These are phyloP conservation scores for Salarias fasciatus DNA, from an alignment of 2,797 vertebrate genomes.

Conservation along the genomic window DNA sequence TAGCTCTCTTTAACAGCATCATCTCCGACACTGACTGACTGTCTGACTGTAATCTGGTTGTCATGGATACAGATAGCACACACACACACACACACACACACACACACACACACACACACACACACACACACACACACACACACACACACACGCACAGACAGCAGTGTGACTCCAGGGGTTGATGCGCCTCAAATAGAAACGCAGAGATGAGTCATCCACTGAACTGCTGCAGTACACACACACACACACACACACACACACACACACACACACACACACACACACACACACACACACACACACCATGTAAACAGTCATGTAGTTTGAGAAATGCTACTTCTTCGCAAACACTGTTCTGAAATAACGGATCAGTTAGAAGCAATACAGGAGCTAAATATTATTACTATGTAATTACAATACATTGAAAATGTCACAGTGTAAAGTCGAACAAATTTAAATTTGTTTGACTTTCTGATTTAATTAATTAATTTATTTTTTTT, in stretches of 20 bases:
- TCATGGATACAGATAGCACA: constrained; percentile 67
- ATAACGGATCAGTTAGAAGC: too few species aligned
- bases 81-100: constrained; percentile 16
- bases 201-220: constrained; percentile 80
- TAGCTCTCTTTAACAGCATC: not conserved
- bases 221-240: constrained; percentile 70
- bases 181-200: constrained; percentile 82
- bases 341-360: too few species aligned
- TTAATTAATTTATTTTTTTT: too few species aligned
- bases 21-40: constrained; percentile 17
- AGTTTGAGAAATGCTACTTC: too few species aligned
- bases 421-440: too few species aligned
- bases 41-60: constrained; percentile 58
- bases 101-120: constrained; percentile 20
- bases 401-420: too few species aligned
- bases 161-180: constrained; percentile 75
- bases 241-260: constrained; percentile 32
- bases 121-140: constrained; percentile 45
- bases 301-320: too few species aligned
- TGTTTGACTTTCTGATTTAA: too few species aligned
- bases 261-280: constrained; percentile 29
- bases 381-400: too few species aligned
- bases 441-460: too few species aligned
- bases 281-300: constrained; percentile 39
- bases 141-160: constrained; percentile 54